phyloP scores from a whole-genome alignment of 1,140 invertebrate species.

The Pseudoatta argentina region DNA sequence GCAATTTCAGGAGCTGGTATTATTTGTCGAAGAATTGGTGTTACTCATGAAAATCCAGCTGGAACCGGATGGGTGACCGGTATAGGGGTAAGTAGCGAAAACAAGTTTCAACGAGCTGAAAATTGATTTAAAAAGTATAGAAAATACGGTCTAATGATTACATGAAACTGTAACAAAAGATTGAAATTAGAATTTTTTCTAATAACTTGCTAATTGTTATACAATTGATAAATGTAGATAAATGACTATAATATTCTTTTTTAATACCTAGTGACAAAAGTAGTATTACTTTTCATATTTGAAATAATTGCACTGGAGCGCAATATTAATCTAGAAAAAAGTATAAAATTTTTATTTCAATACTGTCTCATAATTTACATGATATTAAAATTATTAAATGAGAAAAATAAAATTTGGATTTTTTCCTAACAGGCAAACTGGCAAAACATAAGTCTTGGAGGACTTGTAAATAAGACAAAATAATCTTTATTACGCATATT shows the following conservation, averaged over 20 bases:
- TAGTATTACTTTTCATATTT: conserved; percentile 20
- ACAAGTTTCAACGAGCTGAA: not conserved
- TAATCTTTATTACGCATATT: conserved; percentile 27
- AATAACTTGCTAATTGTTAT: not conserved
- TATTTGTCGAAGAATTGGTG: conserved; percentile 90
- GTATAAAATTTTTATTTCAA: not conserved
- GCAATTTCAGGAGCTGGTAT: conserved; percentile 90
- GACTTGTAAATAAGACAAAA: conserved; percentile 75
- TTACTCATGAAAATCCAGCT: conserved; percentile 89
- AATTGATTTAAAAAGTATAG: not conserved
- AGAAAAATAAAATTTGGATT: conserved; percentile 31
- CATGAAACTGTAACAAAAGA: not conserved
- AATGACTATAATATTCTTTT: not conserved
- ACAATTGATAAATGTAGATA: not conserved
- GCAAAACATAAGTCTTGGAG: conserved; percentile 83
- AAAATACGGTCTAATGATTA: not conserved
- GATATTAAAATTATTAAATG: not conserved
- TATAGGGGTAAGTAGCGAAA: conserved; percentile 88
- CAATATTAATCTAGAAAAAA: not conserved
- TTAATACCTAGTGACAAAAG: conserved; percentile 47
- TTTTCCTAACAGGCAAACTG: conserved; percentile 83
- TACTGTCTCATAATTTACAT: not conserved
- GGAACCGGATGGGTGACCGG: conserved; percentile 92
- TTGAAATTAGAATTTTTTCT: conserved; percentile 4
- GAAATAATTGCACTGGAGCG: not conserved